Evolutionary conservation across 2,888 invertebrate species (phyloP).

Genomic region (Laothoe populi): DNA sequence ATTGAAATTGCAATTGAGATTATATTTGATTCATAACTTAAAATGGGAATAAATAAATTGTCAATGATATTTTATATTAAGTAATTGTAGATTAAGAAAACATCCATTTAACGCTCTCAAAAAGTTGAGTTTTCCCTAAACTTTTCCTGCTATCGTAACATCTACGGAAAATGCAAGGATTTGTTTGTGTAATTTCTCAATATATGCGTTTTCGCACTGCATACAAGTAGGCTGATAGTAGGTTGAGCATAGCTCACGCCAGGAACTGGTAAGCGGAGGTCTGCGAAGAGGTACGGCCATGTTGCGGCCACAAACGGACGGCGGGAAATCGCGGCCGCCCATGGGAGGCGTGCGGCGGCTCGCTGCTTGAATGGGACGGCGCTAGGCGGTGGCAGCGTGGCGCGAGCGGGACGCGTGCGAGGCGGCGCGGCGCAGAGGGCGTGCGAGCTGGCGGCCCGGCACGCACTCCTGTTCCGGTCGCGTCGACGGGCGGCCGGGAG

Average conservation of each 20-base stretch:
- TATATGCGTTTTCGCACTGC: constrained; percentile 10
- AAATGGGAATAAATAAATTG: too few species aligned
- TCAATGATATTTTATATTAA: too few species aligned
- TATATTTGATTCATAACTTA: too few species aligned
- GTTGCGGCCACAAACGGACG: constrained; percentile 73
- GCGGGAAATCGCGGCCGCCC: constrained; percentile 84
- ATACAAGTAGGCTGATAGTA: constrained; percentile 23
- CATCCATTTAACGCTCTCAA: background rate
- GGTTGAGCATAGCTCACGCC: constrained; percentile 51
- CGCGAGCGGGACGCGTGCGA: constrained; percentile 71
- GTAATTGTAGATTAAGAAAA: too few species aligned
- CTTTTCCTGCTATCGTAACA: background rate
- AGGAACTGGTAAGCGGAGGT: constrained; percentile 61
- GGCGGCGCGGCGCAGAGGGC: constrained; percentile 86
- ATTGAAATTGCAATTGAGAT: too few species aligned
- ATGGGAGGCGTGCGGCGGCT: constrained; percentile 81
- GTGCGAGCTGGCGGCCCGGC: constrained; percentile 78
- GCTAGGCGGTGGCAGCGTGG: constrained; percentile 48
- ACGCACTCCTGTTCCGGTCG: constrained; percentile 84
- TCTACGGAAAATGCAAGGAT: constrained; percentile 1
- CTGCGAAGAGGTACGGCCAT: constrained; percentile 74
- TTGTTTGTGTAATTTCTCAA: background rate
- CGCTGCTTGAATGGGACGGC: constrained; percentile 64
- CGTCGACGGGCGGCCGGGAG: constrained; percentile 83
- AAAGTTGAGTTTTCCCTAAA: background rate